These are phyloP conservation scores for Leptopilina clavipes DNA, from an alignment of 1,140 invertebrate species.

Conservation along the genomic window DNA sequence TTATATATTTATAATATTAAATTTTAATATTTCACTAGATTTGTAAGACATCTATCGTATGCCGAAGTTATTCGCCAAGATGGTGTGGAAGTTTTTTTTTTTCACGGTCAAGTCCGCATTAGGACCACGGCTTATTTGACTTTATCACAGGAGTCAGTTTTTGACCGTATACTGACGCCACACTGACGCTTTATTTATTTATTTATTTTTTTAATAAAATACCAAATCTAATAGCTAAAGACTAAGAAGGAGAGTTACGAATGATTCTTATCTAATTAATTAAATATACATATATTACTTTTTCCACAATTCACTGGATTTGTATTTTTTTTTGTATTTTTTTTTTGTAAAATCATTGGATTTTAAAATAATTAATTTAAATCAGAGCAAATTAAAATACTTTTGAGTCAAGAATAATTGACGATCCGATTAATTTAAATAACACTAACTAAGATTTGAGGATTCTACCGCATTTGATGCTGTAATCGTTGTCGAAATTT, in stretches of 20 bases:
- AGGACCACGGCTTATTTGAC: conserved; percentile 61
- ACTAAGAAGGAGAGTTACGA: conserved; percentile 54
- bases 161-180: conserved; percentile 55
- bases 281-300: conserved; percentile 50
- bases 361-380: background rate
- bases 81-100: conserved; percentile 43
- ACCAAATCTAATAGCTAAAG: conserved; percentile 49
- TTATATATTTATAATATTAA: conserved; percentile 53
- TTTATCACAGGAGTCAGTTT: conserved; percentile 73
- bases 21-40: conserved; percentile 73
- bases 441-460: background rate
- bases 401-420: background rate
- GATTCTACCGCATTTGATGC: background rate
- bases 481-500: background rate
- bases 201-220: conserved; percentile 55
- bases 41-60: conserved; percentile 62
- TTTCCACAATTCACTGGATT: background rate
- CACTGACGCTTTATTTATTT: conserved; percentile 39
- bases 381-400: background rate
- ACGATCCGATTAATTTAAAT: background rate
- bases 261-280: conserved; percentile 42
- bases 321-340: background rate
- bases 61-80: conserved; percentile 36
- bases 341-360: background rate
- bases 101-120: conserved; percentile 48